Base-by-base conservation (phyloP, 2,113 vertebrate species). In the Rhadina sibilatrix region DNA sequence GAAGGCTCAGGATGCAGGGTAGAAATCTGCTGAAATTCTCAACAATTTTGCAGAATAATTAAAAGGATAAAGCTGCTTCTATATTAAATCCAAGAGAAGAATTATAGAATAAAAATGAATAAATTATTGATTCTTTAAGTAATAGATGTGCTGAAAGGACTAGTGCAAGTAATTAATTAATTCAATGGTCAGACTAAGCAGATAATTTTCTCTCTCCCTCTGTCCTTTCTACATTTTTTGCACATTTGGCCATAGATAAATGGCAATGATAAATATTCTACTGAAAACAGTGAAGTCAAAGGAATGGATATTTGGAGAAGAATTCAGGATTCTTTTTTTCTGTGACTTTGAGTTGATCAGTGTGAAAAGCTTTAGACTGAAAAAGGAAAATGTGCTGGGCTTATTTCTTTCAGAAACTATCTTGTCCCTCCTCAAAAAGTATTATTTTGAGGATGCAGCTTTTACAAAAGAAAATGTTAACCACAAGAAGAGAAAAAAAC, bases 61-160 rank as follows among this genome's bases (percentile, higher is more conserved):
- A 13, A 40, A 64, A 70, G 15, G 18, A 23, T 56, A 72, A 83
- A 91, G 23, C 9, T 13, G 22, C 15, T 81, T 61, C 46, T 61
- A 12, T 33, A 61, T 23, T 53, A 33, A 38, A 70, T 38, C 33
- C 30, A 46, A 30, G 47, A 10, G 69, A 87, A 75, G 10, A 4
- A 4, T 25, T 60, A 24, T 12, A 69, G 21, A 54, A 75, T 33
- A 94, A 84, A 95, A 84, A 31, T 15, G 54, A 22, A 87, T 74
- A 49, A 87, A 71, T 82, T 81, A 93, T 78, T 65, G 59, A 83
- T 93, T 83, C 52, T 65, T 75, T 87, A 90, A 83, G 40, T 88
- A 94, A 60, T 37, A 92, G 75, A 71, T 72, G 27, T 88, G 40
- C 49, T 85, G 65, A 68, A 82, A 87, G 28, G 63, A 72, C 30